These are phyloP conservation scores for Sycophila sp. DNA, from an alignment of 1,140 invertebrate species.

Conservation along the genomic window DNA sequence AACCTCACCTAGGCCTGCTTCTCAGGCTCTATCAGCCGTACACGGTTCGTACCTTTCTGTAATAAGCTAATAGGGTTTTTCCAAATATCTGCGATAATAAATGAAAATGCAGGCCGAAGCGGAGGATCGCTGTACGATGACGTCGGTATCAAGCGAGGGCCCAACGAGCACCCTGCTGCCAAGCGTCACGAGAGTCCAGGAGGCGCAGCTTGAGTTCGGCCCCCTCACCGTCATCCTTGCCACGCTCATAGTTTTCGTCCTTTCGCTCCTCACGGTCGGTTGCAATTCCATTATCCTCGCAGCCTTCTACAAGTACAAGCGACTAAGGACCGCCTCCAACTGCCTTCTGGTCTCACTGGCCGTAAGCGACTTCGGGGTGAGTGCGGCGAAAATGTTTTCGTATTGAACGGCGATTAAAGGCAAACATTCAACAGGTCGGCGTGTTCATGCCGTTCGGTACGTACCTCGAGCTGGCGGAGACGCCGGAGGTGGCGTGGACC, in stretches of 20 bases:
- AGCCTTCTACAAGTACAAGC: conserved; percentile 71
- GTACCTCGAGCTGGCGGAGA: conserved; percentile 69
- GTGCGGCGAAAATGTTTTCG: conserved; percentile 33
- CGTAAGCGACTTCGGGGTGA: conserved; percentile 77
- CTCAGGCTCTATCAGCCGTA: no score
- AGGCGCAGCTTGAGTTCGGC: background rate
- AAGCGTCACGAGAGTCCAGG: conserved; percentile 1
- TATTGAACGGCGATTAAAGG: conserved; percentile 3
- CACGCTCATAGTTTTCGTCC: conserved; percentile 68
- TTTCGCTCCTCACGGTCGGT: conserved; percentile 69
- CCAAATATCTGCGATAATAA: no score
- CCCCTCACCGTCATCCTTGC: conserved; percentile 60
- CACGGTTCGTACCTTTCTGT: no score
- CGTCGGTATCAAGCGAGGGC: background rate
- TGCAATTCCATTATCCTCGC: conserved; percentile 70
- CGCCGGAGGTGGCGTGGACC: conserved; percentile 57
- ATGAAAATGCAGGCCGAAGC: background rate
- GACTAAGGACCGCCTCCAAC: conserved; percentile 75
- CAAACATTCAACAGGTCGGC: conserved; percentile 62
- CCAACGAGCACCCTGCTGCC: conserved; percentile 4
- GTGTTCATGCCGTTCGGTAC: conserved; percentile 77
- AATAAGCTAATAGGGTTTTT: no score
- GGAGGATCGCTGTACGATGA: conserved; percentile 4
- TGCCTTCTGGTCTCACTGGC: conserved; percentile 79
- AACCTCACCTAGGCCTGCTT: conserved; percentile 11